These are phyloP conservation scores for Drosophila kanapiae DNA, from an alignment of 1,140 invertebrate species.

Conservation along the genomic window DNA sequence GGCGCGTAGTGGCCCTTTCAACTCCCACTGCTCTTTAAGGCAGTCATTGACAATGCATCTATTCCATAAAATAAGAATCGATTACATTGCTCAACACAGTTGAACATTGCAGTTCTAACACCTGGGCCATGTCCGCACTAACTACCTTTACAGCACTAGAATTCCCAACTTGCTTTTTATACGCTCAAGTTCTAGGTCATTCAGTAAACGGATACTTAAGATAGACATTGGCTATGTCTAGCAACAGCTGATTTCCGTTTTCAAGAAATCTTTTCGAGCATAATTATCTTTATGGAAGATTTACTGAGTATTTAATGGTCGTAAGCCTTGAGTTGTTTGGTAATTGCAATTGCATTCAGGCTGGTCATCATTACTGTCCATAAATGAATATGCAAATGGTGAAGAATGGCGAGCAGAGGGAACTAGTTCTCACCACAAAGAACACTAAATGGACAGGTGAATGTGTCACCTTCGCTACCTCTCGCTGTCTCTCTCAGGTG, in stretches of 20 bases:
- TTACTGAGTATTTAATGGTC: background rate
- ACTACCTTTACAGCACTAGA: background rate
- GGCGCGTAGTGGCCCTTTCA: too few species aligned
- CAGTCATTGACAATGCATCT: too few species aligned
- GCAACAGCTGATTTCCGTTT: background rate
- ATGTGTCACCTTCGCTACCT: constrained; percentile 21
- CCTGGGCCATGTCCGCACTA: too few species aligned
- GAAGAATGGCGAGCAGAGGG: constrained; percentile 1
- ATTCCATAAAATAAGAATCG: too few species aligned
- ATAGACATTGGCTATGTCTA: too few species aligned
- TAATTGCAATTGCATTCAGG: constrained; percentile 6
- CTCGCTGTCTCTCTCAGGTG: constrained; percentile 14
- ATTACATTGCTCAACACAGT: too few species aligned
- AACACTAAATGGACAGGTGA: constrained; percentile 24
- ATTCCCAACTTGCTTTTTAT: background rate
- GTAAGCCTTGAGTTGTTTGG: background rate
- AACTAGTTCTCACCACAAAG: constrained; percentile 20
- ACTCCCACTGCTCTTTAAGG: too few species aligned
- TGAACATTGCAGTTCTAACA: too few species aligned
- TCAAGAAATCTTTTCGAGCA: too few species aligned
- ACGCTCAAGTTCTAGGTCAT: background rate
- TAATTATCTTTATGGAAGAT: background rate
- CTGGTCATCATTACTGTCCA: constrained; percentile 21
- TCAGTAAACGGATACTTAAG: background rate
- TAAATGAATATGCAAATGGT: constrained; percentile 24